Evolutionary conservation across 1,140 invertebrate species (phyloP), one percentile per base, ranked within the genome.

Genomic region (Rhysida immarginata): DNA sequence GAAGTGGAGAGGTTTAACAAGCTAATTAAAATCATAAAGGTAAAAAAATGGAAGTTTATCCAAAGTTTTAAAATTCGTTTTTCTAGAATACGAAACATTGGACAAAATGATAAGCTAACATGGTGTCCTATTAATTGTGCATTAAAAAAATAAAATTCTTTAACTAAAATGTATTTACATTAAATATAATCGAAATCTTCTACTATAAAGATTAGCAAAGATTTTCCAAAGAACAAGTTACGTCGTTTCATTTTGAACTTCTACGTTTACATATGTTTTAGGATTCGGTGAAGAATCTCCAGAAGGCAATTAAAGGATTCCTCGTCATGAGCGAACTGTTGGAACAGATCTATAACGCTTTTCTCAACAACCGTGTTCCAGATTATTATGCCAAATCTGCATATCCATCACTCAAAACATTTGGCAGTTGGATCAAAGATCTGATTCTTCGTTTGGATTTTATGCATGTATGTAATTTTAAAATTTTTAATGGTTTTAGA

Each of bases 311-410:
- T 43, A 76, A 75, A 73, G 87, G 87, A 41, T 76, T 90, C 45
- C 81, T 90, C 16, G 84, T 91, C 1, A 92, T 93, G 88, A 89
- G 85, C 27, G 86, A 90, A 58, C 78, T 80, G 42, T 72, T 90
- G 56, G 88, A 93, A 70, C 79, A 77, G 61, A 80, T 90, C 1
- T 89, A 85, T 63, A 78, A 74, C 44, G 71, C 85, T 0, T 81
- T 90, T 59, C 67, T 86, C 0, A 83, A 82, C 61, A 90, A 89
- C 69, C 75, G 81, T 56, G 83, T 91, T 21, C 89, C 87, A 0
- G 71, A 77, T 41, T 72, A 87, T 70, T 94, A 87, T 88, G 77
- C 80, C 18, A 77, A 74, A 14, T 80, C 80, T 43, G 79, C 85
- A 1, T 94, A 92, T 68, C 85, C 87, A 43, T 92, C 88, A 0